These are phyloP conservation scores for Trichacis sp. DNA, from an alignment of 2,888 invertebrate species.

Conservation along the genomic window DNA sequence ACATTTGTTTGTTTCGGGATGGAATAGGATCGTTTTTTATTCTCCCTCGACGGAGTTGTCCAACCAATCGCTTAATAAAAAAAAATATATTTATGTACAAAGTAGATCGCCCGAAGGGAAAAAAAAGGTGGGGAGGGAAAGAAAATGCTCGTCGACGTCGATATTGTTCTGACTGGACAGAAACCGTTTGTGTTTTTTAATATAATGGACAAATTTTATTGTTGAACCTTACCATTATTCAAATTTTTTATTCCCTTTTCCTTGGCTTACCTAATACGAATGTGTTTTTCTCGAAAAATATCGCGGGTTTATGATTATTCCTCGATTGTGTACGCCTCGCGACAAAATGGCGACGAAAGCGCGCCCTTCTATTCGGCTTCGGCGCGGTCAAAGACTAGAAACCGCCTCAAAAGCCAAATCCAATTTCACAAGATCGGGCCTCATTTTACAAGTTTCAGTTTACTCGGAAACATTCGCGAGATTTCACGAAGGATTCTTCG, in stretches of 20 bases:
- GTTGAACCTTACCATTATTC: constrained; percentile 46
- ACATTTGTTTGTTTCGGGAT: constrained; percentile 57
- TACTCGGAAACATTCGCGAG: too few species aligned
- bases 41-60: constrained; percentile 53
- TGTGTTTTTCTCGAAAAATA: constrained; percentile 41
- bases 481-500: too few species aligned
- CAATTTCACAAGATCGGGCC: too few species aligned
- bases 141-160: constrained; percentile 57
- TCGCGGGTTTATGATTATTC: constrained; percentile 31
- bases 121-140: neutral
- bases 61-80: too few species aligned
- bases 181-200: constrained; percentile 58
- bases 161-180: constrained; percentile 68
- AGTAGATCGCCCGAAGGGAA: neutral
- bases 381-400: constrained; percentile 37
- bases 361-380: constrained; percentile 31
- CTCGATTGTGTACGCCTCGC: constrained; percentile 26
- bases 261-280: constrained; percentile 37
- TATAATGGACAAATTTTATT: constrained; percentile 51
- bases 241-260: constrained; percentile 35
- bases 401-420: constrained; percentile 43
- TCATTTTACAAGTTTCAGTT: too few species aligned
- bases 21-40: constrained; percentile 58
- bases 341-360: constrained; percentile 9
- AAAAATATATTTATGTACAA: neutral